A percentile compares a stretch with the other conserved stretches of the same genome.
Evolutionary conservation across 2,113 vertebrate genomes (phyloP).

Genomic region (Hyla sarda): DNA sequence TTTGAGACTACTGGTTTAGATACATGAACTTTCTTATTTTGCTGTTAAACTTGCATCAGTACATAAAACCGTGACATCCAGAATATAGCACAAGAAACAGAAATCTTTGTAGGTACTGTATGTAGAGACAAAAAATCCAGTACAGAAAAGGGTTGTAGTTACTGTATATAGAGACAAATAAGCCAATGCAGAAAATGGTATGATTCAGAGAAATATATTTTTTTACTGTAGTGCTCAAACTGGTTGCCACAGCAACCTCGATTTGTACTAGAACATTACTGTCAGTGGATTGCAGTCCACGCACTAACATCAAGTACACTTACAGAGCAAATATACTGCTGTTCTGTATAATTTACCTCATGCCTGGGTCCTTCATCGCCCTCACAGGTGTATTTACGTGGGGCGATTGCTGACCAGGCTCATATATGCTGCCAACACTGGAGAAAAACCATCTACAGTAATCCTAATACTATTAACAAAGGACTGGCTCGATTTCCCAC

Average conservation of each 20-base stretch:
- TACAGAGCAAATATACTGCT: constrained; percentile 18
- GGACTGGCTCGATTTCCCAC: background rate
- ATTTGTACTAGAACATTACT: constrained; percentile 25
- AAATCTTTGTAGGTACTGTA: too few species aligned
- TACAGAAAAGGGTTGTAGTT: too few species aligned
- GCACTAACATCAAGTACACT: constrained; percentile 31
- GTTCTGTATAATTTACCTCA: background rate
- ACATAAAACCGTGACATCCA: background rate
- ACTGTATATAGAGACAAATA: background rate
- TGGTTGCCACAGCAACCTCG: constrained; percentile 48
- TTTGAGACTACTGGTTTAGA: too few species aligned
- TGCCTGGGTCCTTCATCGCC: background rate
- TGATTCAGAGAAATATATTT: background rate
- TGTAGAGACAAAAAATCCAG: too few species aligned
- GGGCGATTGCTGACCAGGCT: background rate
- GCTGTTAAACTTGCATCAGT: background rate
- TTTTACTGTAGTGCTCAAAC: background rate
- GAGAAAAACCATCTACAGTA: background rate
- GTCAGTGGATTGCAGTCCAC: constrained; percentile 38
- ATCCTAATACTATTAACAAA: background rate
- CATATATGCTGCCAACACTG: background rate
- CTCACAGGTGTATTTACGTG: background rate
- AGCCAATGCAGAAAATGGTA: background rate
- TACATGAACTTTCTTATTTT: background rate
- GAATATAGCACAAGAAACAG: background rate